Percentiles rank a stretch among this genome's conserved stretches.
Evolutionary conservation across 2,113 vertebrate genomes (phyloP).

Genomic region (Emydocephalus ijimae): DNA sequence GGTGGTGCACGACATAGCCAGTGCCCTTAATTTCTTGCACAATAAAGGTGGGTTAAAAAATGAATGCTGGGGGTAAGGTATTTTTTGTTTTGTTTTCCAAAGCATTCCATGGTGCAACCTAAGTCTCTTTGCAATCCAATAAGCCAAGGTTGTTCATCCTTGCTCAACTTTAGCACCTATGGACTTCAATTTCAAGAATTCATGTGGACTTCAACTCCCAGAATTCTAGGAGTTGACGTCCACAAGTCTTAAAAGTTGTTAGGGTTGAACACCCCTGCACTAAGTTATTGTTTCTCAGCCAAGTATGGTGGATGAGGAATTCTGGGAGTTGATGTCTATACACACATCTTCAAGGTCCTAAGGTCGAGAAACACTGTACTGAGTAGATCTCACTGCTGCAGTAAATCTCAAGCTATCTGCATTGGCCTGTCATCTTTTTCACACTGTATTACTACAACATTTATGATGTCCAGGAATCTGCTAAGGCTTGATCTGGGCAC

Average conservation of each 20-base stretch:
- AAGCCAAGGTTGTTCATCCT: background rate
- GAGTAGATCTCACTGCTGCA: background rate
- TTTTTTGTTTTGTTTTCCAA: background rate
- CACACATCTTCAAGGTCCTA: too few relatives aligned
- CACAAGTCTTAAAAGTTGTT: too few relatives aligned
- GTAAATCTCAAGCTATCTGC: background rate
- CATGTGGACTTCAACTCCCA: too few relatives aligned
- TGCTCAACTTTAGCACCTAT: too few relatives aligned
- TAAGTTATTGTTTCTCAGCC: background rate
- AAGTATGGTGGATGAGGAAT: background rate
- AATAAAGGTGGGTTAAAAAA: slow-evolving; percentile 82
- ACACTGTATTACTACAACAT: background rate
- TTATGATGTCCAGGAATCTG: background rate
- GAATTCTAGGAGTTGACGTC: too few relatives aligned
- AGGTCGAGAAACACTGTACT: background rate
- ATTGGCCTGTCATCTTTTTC: background rate
- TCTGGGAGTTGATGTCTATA: background rate
- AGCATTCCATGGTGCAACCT: background rate
- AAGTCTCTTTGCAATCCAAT: background rate
- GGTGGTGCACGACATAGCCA: slow-evolving; percentile 95
- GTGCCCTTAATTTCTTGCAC: slow-evolving; percentile 93
- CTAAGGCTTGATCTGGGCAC: background rate
- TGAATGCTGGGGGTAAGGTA: background rate
- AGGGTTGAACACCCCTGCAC: too few relatives aligned
- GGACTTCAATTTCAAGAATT: too few relatives aligned